These are phyloP conservation scores for Tetrax tetrax DNA, from an alignment of 2,113 vertebrate species.

Conservation along the genomic window DNA sequence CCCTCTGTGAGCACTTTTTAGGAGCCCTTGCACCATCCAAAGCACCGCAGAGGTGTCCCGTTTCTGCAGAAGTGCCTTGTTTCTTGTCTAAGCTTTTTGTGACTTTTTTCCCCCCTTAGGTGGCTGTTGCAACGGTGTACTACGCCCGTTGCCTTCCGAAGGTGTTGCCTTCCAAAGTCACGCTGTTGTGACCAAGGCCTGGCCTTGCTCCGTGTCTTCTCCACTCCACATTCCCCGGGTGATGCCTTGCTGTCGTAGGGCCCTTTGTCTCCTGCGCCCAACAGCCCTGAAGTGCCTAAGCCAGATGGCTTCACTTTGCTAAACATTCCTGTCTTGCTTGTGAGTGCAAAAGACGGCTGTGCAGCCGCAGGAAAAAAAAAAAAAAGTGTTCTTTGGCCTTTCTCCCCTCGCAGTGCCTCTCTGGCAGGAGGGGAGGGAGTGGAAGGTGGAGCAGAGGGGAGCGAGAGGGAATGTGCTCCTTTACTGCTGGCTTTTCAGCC, in stretches of 20 bases:
- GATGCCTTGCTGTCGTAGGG: background rate
- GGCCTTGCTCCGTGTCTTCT: background rate
- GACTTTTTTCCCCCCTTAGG: background rate
- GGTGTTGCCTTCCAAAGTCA: background rate
- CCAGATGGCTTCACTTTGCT: conserved; percentile 10
- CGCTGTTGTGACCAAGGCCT: background rate
- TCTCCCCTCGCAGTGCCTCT: background rate
- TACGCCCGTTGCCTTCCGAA: background rate
- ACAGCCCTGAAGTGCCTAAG: background rate
- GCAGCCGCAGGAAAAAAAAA: conserved; percentile 11
- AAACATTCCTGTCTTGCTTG: background rate
- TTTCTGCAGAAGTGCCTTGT: background rate
- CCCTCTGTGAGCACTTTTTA: background rate
- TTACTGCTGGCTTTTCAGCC: background rate
- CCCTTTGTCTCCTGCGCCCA: background rate
- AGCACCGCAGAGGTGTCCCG: background rate
- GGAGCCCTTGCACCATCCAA: background rate
- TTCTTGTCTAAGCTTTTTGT: no score
- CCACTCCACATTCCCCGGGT: background rate
- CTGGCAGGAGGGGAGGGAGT: background rate
- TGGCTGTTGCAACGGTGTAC: background rate
- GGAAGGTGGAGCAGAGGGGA: background rate
- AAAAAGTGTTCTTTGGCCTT: background rate
- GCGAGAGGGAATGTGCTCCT: background rate
- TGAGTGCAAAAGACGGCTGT: background rate